Percentiles rank a stretch among this genome's conserved stretches.
These are phyloP conservation scores for Tiphia femorata DNA, from an alignment of 2,888 invertebrate genomes.

Conservation along the genomic window DNA sequence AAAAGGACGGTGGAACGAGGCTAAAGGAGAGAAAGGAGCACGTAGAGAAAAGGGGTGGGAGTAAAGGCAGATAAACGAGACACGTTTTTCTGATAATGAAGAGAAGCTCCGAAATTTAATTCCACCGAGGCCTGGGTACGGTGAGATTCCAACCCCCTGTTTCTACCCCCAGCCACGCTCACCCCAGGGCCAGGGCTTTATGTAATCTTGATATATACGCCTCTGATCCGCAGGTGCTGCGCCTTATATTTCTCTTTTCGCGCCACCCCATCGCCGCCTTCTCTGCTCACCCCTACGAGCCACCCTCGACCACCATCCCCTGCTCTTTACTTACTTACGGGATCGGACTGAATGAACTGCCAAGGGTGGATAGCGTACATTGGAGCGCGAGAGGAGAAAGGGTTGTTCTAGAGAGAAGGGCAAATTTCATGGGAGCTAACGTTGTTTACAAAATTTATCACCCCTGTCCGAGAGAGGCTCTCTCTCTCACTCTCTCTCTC, in stretches of 20 bases:
- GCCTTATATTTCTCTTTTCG: background rate
- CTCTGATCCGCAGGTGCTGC: background rate
- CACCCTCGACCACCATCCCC: too few species aligned
- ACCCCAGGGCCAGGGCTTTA: background rate
- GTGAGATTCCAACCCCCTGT: slow-evolving; percentile 1
- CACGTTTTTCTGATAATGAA: slow-evolving; percentile 1
- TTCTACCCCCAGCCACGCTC: too few species aligned
- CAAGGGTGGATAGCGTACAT: too few species aligned
- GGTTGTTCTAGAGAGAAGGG: too few species aligned
- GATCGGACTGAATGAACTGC: too few species aligned
- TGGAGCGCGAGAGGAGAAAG: too few species aligned
- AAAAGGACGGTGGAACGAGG: background rate
- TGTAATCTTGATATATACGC: slow-evolving; percentile 1
- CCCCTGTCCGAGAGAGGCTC: too few species aligned
- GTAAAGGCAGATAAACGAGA: background rate
- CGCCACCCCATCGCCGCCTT: background rate
- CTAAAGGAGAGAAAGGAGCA: background rate
- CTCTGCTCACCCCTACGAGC: background rate
- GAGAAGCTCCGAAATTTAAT: background rate
- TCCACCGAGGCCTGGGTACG: background rate
- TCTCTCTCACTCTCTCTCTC: too few species aligned
- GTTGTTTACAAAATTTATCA: too few species aligned
- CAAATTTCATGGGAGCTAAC: too few species aligned
- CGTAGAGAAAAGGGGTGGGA: background rate
- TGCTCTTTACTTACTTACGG: too few species aligned